phyloP scores from a whole-genome alignment of 2,888 invertebrate species.

The Iphiclides podalirius region DNA sequence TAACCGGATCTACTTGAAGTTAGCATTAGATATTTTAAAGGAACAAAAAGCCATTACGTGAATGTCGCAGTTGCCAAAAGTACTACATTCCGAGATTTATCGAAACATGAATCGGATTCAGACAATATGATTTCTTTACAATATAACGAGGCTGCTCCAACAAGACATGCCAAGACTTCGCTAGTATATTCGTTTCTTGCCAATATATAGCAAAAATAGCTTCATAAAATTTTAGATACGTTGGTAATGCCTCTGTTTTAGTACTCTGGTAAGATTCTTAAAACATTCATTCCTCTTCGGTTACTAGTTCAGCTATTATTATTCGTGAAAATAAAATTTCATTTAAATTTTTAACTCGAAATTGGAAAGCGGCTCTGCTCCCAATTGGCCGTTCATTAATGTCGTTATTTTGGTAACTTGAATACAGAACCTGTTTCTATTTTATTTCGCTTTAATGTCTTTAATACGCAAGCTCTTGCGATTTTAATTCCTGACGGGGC shows the following conservation, averaged over 20 bases:
- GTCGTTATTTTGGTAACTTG: slow-evolving; percentile 11
- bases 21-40: slow-evolving; percentile 8
- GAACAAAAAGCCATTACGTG: too few relatives aligned
- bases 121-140: slow-evolving; percentile 45
- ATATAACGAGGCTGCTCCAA: slow-evolving; percentile 46
- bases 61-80: slow-evolving; percentile 33
- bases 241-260: slow-evolving; percentile 19
- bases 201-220: slow-evolving; percentile 45
- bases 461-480: too few relatives aligned
- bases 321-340: neutral
- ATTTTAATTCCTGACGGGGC: too few relatives aligned
- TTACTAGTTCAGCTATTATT: neutral
- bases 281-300: neutral
- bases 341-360: slow-evolving; percentile 8
- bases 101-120: slow-evolving; percentile 39
- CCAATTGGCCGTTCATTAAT: neutral
- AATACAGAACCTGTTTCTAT: slow-evolving; percentile 5
- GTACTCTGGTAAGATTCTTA: neutral
- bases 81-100: slow-evolving; percentile 33
- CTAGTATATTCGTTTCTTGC: slow-evolving; percentile 39
- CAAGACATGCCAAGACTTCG: slow-evolving; percentile 52
- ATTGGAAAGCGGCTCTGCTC: neutral
- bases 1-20: slow-evolving; percentile 1
- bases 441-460: neutral
- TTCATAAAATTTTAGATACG: slow-evolving; percentile 16